These are phyloP conservation scores for Chamaedrilus cognettii DNA, from an alignment of 2,888 invertebrate genomes.

Conservation along the genomic window DNA sequence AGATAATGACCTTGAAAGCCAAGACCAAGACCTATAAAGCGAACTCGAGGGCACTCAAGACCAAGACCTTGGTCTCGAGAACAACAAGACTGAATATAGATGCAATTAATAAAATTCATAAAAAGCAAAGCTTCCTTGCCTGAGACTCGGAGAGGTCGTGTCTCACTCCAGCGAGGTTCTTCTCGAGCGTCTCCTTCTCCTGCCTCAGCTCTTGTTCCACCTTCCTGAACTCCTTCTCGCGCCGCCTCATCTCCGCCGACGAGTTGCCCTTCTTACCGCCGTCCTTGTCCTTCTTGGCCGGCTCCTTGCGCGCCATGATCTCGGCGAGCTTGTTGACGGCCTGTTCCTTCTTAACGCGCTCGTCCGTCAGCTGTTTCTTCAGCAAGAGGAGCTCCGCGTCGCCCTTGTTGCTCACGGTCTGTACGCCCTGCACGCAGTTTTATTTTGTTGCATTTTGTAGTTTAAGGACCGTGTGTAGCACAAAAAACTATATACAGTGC, in stretches of 20 bases:
- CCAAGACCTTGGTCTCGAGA: no score
- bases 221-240: conserved; percentile 62
- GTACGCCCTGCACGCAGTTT: no score
- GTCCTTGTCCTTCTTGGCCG: conserved; percentile 48
- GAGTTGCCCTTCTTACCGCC: conserved; percentile 64
- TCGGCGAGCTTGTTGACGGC: conserved; percentile 97
- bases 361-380: conserved; percentile 50
- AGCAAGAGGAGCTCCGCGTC: conserved; percentile 41
- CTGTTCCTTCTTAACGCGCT: conserved; percentile 57
- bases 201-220: conserved; percentile 39
- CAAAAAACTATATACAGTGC: no score
- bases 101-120: no score
- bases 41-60: no score
- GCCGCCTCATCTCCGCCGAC: conserved; percentile 74
- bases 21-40: no score
- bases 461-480: no score
- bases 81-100: no score
- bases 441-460: no score
- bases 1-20: no score
- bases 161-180: conserved; percentile 80
- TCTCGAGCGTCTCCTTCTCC: conserved; percentile 93
- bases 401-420: conserved; percentile 9
- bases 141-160: conserved; percentile 84
- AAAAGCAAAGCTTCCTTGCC: no score
- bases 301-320: conserved; percentile 91